Base-by-base conservation (phyloP, 2,113 vertebrate genomes). In the Bostrychus sinensis region DNA sequence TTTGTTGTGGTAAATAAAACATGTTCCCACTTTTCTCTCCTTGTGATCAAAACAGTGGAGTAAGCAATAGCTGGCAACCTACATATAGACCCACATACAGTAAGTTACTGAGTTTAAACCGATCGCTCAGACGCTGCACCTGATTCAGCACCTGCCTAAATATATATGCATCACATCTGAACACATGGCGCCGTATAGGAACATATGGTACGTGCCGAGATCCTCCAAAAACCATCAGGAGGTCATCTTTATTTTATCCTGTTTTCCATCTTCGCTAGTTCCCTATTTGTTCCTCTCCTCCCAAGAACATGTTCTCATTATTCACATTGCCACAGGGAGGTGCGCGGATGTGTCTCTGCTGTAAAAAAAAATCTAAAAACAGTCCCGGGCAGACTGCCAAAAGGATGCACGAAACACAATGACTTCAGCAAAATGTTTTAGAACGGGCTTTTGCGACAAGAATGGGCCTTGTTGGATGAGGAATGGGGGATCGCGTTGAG, bases 271-370 rank as follows among this genome's bases (percentile, higher is more conserved):
- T 67, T 48, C 0, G 14, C 43, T 13, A 41, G 30, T 75, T 77
- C 76, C 39, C 65, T 60, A 57, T 85, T 75, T 83, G 75, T 78
- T 85, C 78, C 66, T 66, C 72, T 69, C 58, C 67, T 75, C 50
- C 69, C 59, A 65, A 75, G 77, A 67, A 72, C 75, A 80, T 70
- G 79, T 80, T 82, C 75, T 78, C 77, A 83, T 81, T 81, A 83
- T 74, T 81, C 69, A 75, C 72, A 69, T 73, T 70, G 68, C 73
- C 76, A 65, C 55, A 26, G 81, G 78, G 76, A 56, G 51, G 69
- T 26, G 66, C 75, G 28, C 77, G 28, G 65, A 59, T 22, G 59
- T 82, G 65, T 83, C 67, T 73, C 62, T 39, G 70, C 68, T 80
- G 55, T 75, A n/a, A n/a, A n/a, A n/a, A 66, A 68, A 81, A 76